These are phyloP conservation scores for Platerodrilus igneus DNA, from an alignment of 2,888 invertebrate genomes.

Conservation along the genomic window DNA sequence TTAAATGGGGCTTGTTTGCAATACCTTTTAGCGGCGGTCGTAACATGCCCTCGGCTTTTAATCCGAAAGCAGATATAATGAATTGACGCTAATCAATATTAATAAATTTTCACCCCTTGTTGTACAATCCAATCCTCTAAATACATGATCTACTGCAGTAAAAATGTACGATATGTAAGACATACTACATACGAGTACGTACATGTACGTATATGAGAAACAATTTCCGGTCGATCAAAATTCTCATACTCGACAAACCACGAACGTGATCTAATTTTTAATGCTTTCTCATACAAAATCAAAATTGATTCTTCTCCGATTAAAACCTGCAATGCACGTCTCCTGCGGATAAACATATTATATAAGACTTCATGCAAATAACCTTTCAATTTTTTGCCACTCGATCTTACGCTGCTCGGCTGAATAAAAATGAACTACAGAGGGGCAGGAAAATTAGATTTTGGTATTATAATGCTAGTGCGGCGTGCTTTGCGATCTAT, in stretches of 20 bases:
- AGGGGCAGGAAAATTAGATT: slow-evolving; percentile 20
- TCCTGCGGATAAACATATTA: slow-evolving; percentile 43
- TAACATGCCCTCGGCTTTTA: slow-evolving; percentile 25
- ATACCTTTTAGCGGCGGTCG: slow-evolving; percentile 40
- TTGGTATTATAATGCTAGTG: slow-evolving; percentile 7
- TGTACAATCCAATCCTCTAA: too few relatives aligned
- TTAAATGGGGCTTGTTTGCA: slow-evolving; percentile 41
- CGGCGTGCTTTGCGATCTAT: too few relatives aligned
- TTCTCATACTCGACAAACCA: slow-evolving; percentile 28
- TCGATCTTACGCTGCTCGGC: slow-evolving; percentile 14
- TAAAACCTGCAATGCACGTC: slow-evolving; percentile 42
- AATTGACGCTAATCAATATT: slow-evolving; percentile 47
- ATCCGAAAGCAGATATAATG: slow-evolving; percentile 37
- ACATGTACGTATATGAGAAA: slow-evolving; percentile 14
- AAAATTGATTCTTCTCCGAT: slow-evolving; percentile 48
- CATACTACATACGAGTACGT: too few relatives aligned
- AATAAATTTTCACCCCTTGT: slow-evolving; percentile 44
- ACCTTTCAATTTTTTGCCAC: slow-evolving; percentile 24
- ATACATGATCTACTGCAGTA: too few relatives aligned
- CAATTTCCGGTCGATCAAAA: slow-evolving; percentile 27
- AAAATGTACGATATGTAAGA: too few relatives aligned
- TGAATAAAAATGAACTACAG: slow-evolving; percentile 20
- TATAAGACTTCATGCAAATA: slow-evolving; percentile 29
- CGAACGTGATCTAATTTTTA: slow-evolving; percentile 42
- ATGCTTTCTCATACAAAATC: slow-evolving; percentile 44